These are phyloP conservation scores for Lamprologus ornatipinnis DNA, from an alignment of 2,113 vertebrate genomes.

Conservation along the genomic window DNA sequence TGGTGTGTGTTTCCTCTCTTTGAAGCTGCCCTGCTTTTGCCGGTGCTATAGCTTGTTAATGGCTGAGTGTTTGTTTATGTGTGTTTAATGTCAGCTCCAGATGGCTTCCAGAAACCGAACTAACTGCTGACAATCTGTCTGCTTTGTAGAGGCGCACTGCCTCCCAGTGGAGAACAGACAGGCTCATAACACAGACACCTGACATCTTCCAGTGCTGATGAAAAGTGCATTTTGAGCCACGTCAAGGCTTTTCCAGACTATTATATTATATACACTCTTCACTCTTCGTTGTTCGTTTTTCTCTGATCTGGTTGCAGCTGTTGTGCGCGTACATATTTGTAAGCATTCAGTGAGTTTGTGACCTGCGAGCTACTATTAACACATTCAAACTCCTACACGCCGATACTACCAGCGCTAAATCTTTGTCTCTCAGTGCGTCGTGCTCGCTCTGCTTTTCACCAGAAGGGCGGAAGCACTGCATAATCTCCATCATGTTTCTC, in stretches of 20 bases:
- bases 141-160: constrained; percentile 19
- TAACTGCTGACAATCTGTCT: constrained; percentile 14
- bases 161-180: constrained; percentile 23
- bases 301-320: not conserved
- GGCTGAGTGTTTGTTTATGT: constrained; percentile 23
- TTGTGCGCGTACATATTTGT: not conserved
- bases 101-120: constrained; percentile 33
- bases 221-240: not conserved
- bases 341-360: not conserved
- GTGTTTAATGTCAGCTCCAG: constrained; percentile 47
- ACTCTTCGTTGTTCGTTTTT: not conserved
- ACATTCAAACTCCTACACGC: not conserved
- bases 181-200: not conserved
- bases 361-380: not conserved
- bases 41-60: constrained; percentile 16
- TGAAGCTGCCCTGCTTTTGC: not conserved
- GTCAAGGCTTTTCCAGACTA: not conserved
- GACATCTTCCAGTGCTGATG: not conserved
- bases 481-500: constrained; percentile 28
- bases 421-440: not conserved
- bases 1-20: not conserved
- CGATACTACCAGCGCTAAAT: not conserved
- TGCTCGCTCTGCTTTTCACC: constrained; percentile 17
- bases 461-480: constrained; percentile 15
- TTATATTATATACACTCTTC: not conserved